phyloP scores from a whole-genome alignment of 1,140 invertebrate genomes.

The Proctacanthus coquilletti region DNA sequence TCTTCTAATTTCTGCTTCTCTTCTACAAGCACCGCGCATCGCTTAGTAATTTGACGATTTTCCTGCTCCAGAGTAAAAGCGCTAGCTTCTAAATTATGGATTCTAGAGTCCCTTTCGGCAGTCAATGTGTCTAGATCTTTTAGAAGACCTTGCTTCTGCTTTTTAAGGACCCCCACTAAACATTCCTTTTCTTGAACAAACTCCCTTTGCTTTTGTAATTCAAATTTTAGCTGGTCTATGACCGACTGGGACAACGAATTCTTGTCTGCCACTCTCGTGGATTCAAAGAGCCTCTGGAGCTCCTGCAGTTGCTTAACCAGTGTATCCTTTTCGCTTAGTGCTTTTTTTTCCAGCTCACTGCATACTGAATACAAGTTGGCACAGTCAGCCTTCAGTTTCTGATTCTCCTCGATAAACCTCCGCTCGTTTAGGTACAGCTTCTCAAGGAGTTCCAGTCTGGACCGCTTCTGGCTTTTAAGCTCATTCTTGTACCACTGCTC shows the following conservation, averaged over 20 bases:
- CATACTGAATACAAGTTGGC: slow-evolving; percentile 14
- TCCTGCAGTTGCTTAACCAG: slow-evolving; percentile 1
- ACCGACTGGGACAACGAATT: background rate
- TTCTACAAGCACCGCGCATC: slow-evolving; percentile 17
- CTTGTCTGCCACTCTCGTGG: background rate
- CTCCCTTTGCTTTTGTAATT: slow-evolving; percentile 17
- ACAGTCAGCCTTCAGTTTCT: slow-evolving; percentile 20
- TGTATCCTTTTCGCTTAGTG: background rate
- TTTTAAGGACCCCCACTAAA: slow-evolving; percentile 20
- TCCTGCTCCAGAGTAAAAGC: slow-evolving; percentile 18
- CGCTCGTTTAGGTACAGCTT: slow-evolving; percentile 22
- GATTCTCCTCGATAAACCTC: slow-evolving; percentile 23
- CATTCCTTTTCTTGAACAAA: slow-evolving; percentile 16
- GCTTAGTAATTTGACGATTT: slow-evolving; percentile 19
- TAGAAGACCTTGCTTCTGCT: slow-evolving; percentile 18
- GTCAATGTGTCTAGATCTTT: slow-evolving; percentile 17
- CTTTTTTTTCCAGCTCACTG: slow-evolving; percentile 12
- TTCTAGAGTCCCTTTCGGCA: slow-evolving; percentile 17
- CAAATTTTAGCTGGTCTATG: slow-evolving; percentile 8
- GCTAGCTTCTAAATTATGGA: slow-evolving; percentile 14
- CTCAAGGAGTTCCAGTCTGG: slow-evolving; percentile 19
- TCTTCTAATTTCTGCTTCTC: slow-evolving; percentile 13
- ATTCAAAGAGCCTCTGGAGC: background rate
- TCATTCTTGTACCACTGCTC: slow-evolving; percentile 27
- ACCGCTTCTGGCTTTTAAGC: slow-evolving; percentile 17